phyloP scores from a whole-genome alignment of 2,797 vertebrate genomes.

The Pyrrhura leucotis region DNA sequence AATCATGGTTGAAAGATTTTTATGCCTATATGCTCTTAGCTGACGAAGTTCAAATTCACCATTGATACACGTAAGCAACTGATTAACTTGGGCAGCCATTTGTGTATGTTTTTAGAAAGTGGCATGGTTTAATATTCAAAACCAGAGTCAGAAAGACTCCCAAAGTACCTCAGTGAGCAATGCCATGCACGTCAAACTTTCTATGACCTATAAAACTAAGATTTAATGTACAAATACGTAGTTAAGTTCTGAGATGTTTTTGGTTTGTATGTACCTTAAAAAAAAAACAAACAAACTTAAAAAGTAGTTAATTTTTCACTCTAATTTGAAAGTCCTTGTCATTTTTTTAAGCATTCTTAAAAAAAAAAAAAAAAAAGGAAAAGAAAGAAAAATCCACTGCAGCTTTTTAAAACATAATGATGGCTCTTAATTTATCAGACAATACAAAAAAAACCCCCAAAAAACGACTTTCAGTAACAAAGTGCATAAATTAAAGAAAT shows the following conservation, averaged over 20 bases:
- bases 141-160: neutral
- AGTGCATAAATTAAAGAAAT: neutral
- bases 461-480: neutral
- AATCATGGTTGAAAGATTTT: neutral
- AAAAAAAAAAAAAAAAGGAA: neutral
- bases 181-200: neutral
- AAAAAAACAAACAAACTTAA: neutral
- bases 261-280: neutral
- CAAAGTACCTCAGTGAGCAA: neutral
- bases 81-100: neutral
- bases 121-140: neutral
- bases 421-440: neutral
- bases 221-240: neutral
- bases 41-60: neutral
- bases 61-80: neutral
- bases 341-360: neutral
- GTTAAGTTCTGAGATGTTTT: neutral
- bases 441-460: neutral
- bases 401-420: too few species aligned
- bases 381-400: neutral
- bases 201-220: neutral
- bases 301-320: neutral
- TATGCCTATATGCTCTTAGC: neutral
- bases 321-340: neutral
- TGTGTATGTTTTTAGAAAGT: neutral